Evolutionary conservation across 2,113 vertebrate species (phyloP).

Genomic region (Crotalus tigris): DNA sequence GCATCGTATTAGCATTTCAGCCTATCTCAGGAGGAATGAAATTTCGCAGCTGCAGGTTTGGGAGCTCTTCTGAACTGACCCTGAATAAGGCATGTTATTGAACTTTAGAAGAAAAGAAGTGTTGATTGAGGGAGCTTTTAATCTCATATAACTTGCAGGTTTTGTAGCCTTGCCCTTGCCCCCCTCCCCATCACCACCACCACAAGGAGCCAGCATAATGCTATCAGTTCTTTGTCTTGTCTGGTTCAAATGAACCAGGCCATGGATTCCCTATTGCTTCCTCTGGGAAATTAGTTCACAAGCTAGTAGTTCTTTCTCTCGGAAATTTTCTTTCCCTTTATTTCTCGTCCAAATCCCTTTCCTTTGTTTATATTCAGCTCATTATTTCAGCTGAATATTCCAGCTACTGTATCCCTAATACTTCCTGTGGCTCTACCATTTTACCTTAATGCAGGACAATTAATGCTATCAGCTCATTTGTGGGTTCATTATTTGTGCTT

Average conservation of each 20-base stretch:
- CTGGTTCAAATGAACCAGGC: conserved; percentile 54
- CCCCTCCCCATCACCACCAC: conserved; percentile 12
- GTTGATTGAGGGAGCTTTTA: conserved; percentile 27
- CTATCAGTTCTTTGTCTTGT: conserved; percentile 49
- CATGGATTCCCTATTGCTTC: conserved; percentile 60
- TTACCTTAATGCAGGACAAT: conserved; percentile 24
- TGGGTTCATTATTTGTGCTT: background rate
- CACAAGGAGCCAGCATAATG: background rate
- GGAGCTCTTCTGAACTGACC: background rate
- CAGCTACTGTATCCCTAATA: background rate
- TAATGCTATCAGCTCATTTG: conserved; percentile 18
- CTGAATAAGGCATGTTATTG: conserved; percentile 30
- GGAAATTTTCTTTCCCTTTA: conserved; percentile 59
- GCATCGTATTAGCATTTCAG: conserved; percentile 49
- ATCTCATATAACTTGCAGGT: background rate
- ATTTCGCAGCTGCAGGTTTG: conserved; percentile 45
- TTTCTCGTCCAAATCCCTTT: conserved; percentile 57
- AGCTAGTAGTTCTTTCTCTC: conserved; percentile 55
- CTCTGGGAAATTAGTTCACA: conserved; percentile 63
- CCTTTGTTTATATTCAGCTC: conserved; percentile 65
- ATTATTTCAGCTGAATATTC: conserved; percentile 57
- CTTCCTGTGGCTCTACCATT: conserved; percentile 41
- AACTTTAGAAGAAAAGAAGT: conserved; percentile 39
- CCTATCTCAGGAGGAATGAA: conserved; percentile 29
- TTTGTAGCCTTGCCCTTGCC: background rate